phyloP scores from a whole-genome alignment of 2,797 vertebrate genomes.

The Poeciliopsis paucimaculata region DNA sequence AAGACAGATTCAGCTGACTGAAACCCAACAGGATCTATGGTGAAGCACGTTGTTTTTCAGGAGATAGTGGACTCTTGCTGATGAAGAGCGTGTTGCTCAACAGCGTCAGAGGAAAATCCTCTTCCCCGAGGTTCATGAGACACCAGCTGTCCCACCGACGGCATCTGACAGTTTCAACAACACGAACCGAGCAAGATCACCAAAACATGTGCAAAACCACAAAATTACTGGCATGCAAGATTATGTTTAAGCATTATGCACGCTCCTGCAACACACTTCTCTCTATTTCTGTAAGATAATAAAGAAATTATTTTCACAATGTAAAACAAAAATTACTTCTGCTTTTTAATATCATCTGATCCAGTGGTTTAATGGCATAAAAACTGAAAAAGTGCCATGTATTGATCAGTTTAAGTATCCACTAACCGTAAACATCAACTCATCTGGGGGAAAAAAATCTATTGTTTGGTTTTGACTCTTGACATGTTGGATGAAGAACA shows the following conservation, averaged over 20 bases:
- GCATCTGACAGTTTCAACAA: constrained; percentile 31
- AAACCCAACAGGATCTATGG: background rate
- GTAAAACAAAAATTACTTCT: background rate
- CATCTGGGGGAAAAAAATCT: background rate
- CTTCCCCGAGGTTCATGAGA: constrained; percentile 46
- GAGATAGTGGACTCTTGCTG: background rate
- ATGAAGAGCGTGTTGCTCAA: constrained; percentile 13
- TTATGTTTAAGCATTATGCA: background rate
- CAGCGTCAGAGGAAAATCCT: constrained; percentile 53
- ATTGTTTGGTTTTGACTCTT: background rate
- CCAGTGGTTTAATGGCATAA: background rate
- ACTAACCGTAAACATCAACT: background rate
- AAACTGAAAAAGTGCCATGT: background rate
- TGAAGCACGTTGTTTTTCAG: background rate
- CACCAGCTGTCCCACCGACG: constrained; percentile 41
- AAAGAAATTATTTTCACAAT: background rate
- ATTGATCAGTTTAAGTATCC: background rate
- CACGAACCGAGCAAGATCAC: constrained; percentile 19
- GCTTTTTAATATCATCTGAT: background rate
- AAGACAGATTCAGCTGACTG: constrained; percentile 10
- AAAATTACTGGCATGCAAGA: background rate
- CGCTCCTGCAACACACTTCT: background rate
- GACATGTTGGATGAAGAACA: background rate
- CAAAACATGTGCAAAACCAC: constrained; percentile 42
- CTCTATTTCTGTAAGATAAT: background rate